Base-by-base conservation (phyloP, 2,797 vertebrate species). In the Cuculus canorus region DNA sequence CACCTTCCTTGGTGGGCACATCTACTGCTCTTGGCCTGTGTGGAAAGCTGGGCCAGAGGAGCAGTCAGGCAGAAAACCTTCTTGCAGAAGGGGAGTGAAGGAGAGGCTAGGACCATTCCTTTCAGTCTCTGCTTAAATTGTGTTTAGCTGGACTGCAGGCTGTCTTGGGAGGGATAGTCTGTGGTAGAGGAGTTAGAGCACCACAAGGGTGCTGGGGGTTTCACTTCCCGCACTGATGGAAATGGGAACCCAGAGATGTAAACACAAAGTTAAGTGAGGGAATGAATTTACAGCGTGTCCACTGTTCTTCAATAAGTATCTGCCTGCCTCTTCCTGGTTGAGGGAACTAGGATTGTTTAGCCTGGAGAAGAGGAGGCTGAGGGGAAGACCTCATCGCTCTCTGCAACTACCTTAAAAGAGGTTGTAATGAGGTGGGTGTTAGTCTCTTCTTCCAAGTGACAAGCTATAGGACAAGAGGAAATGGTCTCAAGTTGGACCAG, bases 1-100 rank as follows among this genome's bases (percentile, higher is more conserved):
- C 60, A 22, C 82, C 80, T 88, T 59, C 83, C 73, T 94, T 88
- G 88, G 90, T 92, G 90, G 90, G 82, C 15, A 14, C 90, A 52
- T 5, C 47, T 10, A 0, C 64, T 52, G 65, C 82, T 86, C 80
- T 83, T 94, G 95, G 92, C 80, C 30, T 0, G 15, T 2, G 14
- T n/a, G 59, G 54, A 14, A 65, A 70, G 91, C 86, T 93, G 92
- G 70, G 45, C 13, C 30, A 3, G 82, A 54, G 73, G 17, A 50
- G 24, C 52, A 27, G 37, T 18, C 0, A 3, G 63, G 72, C 65
- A 77, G 88, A 69, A 88, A 96, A 24, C 35, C 47, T 81, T 69
- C 37, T 70, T 5, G 3, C 81, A 47, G 0, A 82, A 76, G 69
- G 48, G 65, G 33, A 61, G 9, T 4, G 72, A 27, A 41, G 70